These are phyloP conservation scores for Hypocryptadius cinnamomeus DNA, from an alignment of 2,113 vertebrate species.

Conservation along the genomic window DNA sequence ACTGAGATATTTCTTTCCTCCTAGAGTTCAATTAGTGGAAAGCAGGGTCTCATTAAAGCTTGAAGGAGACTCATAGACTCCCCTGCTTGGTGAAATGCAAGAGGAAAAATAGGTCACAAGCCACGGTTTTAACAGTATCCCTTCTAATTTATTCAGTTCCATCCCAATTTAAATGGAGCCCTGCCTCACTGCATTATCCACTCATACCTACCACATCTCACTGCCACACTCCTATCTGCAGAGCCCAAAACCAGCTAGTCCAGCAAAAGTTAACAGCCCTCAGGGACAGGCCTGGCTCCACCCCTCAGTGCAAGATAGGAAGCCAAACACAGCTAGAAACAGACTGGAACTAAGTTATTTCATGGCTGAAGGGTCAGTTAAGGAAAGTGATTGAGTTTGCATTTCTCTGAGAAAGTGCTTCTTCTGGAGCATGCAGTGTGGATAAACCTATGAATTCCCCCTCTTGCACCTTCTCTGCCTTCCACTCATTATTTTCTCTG, in stretches of 20 bases:
- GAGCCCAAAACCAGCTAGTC: background rate
- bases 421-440: background rate
- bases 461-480: background rate
- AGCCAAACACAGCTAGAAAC: background rate
- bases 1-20: background rate
- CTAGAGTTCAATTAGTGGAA: background rate
- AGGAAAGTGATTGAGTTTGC: background rate
- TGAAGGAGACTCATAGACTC: conserved; percentile 21
- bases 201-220: background rate
- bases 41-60: conserved; percentile 41
- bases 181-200: background rate
- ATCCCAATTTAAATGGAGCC: background rate
- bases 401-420: background rate
- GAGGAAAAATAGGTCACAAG: conserved; percentile 38
- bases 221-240: background rate
- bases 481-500: background rate
- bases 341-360: background rate
- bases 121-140: conserved; percentile 23
- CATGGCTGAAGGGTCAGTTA: background rate
- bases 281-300: background rate
- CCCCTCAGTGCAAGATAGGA: background rate
- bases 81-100: background rate
- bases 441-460: background rate
- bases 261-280: background rate
- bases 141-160: conserved; percentile 17